Conservation (phyloP, 2,113 vertebrate species). For the Silurus glanis region DNA sequence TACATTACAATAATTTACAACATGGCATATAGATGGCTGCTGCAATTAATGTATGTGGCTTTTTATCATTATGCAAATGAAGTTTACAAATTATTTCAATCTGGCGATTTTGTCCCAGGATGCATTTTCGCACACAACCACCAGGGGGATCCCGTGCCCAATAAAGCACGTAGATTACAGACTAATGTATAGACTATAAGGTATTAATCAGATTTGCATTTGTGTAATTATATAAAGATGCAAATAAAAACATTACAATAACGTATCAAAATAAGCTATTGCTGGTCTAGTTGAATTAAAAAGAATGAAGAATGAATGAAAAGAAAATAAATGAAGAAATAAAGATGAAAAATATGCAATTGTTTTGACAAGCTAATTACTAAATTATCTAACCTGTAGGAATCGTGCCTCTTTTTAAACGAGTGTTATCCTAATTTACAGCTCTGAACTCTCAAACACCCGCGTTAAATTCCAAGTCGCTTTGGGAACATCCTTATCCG, state of each 20-base stretch:
- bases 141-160: constrained; percentile 63
- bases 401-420: neutral
- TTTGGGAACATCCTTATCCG: neutral
- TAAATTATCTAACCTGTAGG: neutral
- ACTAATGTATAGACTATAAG: neutral
- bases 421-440: neutral
- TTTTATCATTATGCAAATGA: neutral
- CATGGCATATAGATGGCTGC: neutral
- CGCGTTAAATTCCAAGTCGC: neutral
- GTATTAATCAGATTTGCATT: neutral
- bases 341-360: neutral
- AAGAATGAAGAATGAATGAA: neutral
- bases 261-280: neutral
- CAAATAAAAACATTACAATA: neutral
- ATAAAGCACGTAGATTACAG: neutral
- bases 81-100: neutral
- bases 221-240: neutral
- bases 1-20: neutral
- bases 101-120: neutral
- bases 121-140: constrained; percentile 52
- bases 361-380: neutral
- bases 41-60: no score
- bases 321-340: neutral
- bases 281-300: neutral
- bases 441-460: neutral